Conservation (phyloP, 2,797 vertebrate species). For the Anguilla megastoma region DNA sequence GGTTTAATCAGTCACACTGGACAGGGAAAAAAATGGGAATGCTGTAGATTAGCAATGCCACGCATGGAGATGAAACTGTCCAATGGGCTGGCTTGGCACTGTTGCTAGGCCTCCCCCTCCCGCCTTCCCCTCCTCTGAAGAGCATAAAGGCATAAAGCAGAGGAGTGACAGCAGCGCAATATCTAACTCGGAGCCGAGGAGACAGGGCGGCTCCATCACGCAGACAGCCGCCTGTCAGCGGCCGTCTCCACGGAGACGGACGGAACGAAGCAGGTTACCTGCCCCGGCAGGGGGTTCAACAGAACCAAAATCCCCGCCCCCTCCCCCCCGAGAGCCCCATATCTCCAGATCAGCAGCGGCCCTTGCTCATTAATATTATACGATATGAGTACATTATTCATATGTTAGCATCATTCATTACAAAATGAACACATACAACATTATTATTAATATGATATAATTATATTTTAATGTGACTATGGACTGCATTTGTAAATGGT, state of each 20-base stretch:
- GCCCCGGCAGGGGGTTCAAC: constrained; percentile 20
- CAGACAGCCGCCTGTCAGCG: constrained; percentile 67
- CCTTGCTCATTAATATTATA: neutral
- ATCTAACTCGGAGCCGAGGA: constrained; percentile 75
- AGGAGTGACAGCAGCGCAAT: constrained; percentile 77
- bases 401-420: neutral
- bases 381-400: neutral
- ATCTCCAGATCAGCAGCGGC: neutral
- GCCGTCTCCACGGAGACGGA: constrained; percentile 38
- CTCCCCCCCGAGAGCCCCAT: neutral
- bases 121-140: constrained; percentile 55
- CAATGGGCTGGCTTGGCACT: constrained; percentile 67
- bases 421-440: neutral
- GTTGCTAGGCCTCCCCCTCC: constrained; percentile 68
- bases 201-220: constrained; percentile 70
- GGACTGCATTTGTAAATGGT: neutral
- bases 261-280: constrained; percentile 31
- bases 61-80: constrained; percentile 70
- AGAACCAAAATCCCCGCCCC: neutral
- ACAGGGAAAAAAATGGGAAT: neutral
- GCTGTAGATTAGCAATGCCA: constrained; percentile 54
- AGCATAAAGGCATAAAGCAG: constrained; percentile 64
- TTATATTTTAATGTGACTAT: neutral
- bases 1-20: neutral
- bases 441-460: neutral